Evolutionary conservation across 2,113 vertebrate species (phyloP).

Genomic region (Microtus oregoni): DNA sequence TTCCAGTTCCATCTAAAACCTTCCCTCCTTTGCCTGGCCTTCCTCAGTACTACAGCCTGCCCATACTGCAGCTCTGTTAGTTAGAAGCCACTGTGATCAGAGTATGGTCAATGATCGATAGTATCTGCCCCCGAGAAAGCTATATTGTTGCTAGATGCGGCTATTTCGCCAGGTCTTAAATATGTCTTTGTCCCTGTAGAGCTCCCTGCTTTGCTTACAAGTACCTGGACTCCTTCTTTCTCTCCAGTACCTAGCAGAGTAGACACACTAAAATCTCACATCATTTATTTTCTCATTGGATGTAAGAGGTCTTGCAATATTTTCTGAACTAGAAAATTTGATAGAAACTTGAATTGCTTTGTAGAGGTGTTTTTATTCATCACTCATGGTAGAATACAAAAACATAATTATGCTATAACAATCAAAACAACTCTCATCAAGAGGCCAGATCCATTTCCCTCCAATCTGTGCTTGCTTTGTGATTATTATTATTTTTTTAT

Average conservation of each 20-base stretch:
- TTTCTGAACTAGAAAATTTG: slow-evolving; percentile 35
- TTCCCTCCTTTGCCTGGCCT: background rate
- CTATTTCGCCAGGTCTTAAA: background rate
- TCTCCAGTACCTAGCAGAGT: background rate
- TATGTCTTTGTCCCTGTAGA: background rate
- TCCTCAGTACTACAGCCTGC: background rate
- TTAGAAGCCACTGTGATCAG: background rate
- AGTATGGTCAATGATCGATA: background rate
- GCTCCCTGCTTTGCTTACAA: background rate
- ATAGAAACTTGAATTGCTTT: background rate
- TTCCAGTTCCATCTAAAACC: background rate
- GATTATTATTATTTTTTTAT: background rate
- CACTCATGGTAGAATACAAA: background rate
- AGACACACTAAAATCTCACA: background rate
- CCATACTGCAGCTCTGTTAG: background rate
- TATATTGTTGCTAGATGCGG: background rate
- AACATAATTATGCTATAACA: background rate
- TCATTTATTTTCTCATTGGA: background rate
- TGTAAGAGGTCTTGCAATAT: background rate
- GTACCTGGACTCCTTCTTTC: background rate
- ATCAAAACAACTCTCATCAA: background rate
- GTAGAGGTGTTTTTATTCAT: background rate
- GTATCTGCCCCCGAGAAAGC: background rate
- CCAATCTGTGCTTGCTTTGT: background rate
- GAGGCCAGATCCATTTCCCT: background rate